Evolutionary conservation across 2,888 invertebrate species (phyloP), one percentile per base, ranked within the genome.

Genomic region (Pteria penguin): DNA sequence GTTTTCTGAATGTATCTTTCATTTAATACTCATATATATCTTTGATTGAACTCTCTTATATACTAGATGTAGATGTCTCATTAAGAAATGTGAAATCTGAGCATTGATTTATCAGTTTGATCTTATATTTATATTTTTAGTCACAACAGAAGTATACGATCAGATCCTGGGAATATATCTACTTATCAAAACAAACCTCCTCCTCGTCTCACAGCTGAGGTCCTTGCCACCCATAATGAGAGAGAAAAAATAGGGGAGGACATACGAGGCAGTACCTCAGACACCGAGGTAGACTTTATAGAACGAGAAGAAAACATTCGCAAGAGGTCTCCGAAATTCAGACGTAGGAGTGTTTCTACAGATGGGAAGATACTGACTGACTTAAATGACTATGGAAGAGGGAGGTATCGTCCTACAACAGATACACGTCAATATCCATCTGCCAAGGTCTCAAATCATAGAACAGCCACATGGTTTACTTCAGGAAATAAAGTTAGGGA

Each of bases 231-330:
- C 14, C 76, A 76, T 31, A 63, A 76, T 26, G 67, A 63, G 52
- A 24, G 60, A 36, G 45, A 18, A 22, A 31, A 61, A 26, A 62
- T 26, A 31, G 14, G 29, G 11, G 63, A 32, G 18, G 72, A 63
- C 24, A 22, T 32, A 32, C 58, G 60, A 27, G 58, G 52, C 52
- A 69, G 69, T 58, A 75, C 54, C 5, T 75, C 75, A 24, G 75
- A 75, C 33, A 75, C 75, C 31, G 75, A 75, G 52, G 75, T 69
- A 14, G 75, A 75, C 36, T 61, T 36, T 27, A 69, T 63, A 31
- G 63, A 29, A n/a, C 55, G 32, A 29, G 36, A 57, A 54, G 63
- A 69, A 33, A 57, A 57, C 32, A 57, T 57, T 27, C 55, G 68
- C 22, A 31, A 27, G 27, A 69, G 69, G 36, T 69, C 63, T 26